phyloP scores from a whole-genome alignment of 2,888 invertebrate genomes.

The Calameuta pallipes region DNA sequence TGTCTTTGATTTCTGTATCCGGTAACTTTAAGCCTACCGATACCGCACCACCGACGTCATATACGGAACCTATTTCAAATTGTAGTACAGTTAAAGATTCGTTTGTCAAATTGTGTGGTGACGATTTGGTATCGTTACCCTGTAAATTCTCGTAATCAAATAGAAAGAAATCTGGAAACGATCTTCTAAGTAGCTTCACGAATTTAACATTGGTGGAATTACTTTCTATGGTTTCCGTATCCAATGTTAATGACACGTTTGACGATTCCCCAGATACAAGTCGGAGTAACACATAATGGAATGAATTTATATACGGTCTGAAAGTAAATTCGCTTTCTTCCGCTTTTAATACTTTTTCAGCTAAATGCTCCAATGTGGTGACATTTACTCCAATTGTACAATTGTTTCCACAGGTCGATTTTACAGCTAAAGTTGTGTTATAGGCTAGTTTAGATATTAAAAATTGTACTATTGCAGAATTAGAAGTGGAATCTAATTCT shows the following conservation, averaged over 20 bases:
- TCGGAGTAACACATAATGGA: conserved; percentile 52
- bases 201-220: conserved; percentile 50
- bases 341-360: conserved; percentile 38
- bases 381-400: conserved; percentile 51
- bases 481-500: conserved; percentile 36
- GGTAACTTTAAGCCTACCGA: conserved; percentile 77
- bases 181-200: conserved; percentile 69
- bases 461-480: conserved; percentile 52
- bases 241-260: conserved; percentile 34
- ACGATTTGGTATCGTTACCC: conserved; percentile 73
- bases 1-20: conserved; percentile 68
- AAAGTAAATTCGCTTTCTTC: conserved; percentile 43
- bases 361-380: conserved; percentile 41
- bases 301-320: conserved; percentile 45
- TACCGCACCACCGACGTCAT: conserved; percentile 85
- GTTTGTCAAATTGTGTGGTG: conserved; percentile 76
- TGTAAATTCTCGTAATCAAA: conserved; percentile 80
- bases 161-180: conserved; percentile 80
- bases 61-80: conserved; percentile 77
- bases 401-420: conserved; percentile 51
- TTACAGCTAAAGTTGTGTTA: conserved; percentile 36
- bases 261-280: conserved; percentile 47
- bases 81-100: conserved; percentile 74
- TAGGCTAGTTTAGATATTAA: conserved; percentile 44
- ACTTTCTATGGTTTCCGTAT: conserved; percentile 10